Base-by-base conservation (phyloP, 1,140 invertebrate genomes). In the Elymnias hypermnestra region DNA sequence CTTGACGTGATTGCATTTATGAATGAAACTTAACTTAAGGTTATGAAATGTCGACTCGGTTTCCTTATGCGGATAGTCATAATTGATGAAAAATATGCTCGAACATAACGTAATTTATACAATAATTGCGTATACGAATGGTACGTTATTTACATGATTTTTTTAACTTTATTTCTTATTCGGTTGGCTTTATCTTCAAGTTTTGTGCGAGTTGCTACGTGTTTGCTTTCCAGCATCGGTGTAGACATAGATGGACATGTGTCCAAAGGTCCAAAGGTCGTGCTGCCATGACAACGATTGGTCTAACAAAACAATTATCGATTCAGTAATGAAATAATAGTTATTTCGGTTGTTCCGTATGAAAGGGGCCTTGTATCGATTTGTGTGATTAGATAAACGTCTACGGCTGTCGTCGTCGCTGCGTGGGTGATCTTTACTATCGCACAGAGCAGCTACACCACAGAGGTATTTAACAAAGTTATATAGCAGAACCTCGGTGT, bases 321-420 rank as follows among this genome's bases (percentile, higher is more conserved):
- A 1, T 29, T 13, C 0, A 29, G 6, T 29, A 29, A 29, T 29
- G 10, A 29, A 29, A 29, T 13, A 29, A 29, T 29, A 29, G 26
- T 29, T 29, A 12, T 12, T 2, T 2, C 5, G 1, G 8, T 22
- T 22, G 8, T 22, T 22, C 21, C 5, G 5, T 6, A 29, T 6
- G 0, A 4, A 12, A 18, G 5, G 10, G 29, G 38, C 46, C 39
- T 43, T 42, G 46, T 49, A 49, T 49, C 31, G 46, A 46, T 46
- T 38, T 18, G 43, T 1, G 23, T 3, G 36, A 38, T 38, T 46
- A 37, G 31, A 46, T 35, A 46, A 46, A 28, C 43, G 43, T 28
- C 9, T 5, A 1, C 9, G 9, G 9, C 26, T 12, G 9, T 29
- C 26, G 26, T 12, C 4, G 26, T 3, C 26, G 3, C 3, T 1